Percentiles rank a stretch among this genome's conserved stretches.
Conservation (phyloP, 2,888 invertebrate species). For the Lithodes maja region DNA sequence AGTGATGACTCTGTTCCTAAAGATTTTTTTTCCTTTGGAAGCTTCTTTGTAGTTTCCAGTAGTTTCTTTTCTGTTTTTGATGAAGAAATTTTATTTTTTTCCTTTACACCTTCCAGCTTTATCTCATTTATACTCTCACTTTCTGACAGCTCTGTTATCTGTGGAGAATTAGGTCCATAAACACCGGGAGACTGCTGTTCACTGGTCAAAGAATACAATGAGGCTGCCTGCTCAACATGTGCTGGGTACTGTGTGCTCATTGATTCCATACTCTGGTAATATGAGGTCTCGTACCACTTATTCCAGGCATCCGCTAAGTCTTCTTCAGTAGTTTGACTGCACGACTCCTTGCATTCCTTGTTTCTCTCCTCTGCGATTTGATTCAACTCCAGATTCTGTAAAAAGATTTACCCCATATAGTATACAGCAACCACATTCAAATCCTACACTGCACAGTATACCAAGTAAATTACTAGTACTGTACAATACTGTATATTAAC, state of each 20-base stretch:
- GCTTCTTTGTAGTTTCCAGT: neutral
- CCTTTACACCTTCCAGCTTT: neutral
- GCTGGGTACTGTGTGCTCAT: neutral
- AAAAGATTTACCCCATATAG: neutral
- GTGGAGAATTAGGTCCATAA: too few relatives aligned
- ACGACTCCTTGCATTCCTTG: neutral
- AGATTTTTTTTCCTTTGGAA: neutral
- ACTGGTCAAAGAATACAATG: too few relatives aligned
- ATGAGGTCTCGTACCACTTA: constrained; percentile 25
- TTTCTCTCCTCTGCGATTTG: constrained; percentile 14
- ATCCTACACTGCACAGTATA: neutral
- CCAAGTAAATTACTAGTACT: neutral
- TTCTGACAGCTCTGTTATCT: neutral
- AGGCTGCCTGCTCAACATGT: neutral
- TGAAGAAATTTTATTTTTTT: neutral
- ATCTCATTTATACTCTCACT: neutral
- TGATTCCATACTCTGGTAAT: constrained; percentile 24
- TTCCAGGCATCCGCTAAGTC: constrained; percentile 34
- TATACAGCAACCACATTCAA: neutral
- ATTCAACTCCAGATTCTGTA: constrained; percentile 34
- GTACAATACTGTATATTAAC: neutral
- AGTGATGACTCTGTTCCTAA: neutral
- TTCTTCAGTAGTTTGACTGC: constrained; percentile 44
- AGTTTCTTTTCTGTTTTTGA: neutral
- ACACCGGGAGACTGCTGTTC: too few relatives aligned